Percentiles rank a stretch among this genome's conserved stretches.
phyloP scores from a whole-genome alignment of 2,888 invertebrate species.

The Tiliacea citrago region DNA sequence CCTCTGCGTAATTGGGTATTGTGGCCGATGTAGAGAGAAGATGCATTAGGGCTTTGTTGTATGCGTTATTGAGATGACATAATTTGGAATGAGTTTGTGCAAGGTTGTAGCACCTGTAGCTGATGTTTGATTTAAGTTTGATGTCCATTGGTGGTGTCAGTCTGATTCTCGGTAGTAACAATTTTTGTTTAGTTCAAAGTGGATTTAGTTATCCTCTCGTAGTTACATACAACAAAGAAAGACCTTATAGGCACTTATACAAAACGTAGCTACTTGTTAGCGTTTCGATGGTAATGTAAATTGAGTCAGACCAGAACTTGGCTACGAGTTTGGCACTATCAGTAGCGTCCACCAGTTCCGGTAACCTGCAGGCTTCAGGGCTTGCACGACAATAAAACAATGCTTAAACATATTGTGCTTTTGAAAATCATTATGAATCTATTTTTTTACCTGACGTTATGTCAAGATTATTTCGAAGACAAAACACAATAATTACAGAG shows the following conservation, averaged over 20 bases:
- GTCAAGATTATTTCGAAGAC: slow-evolving; percentile 28
- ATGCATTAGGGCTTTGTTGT: slow-evolving; percentile 47
- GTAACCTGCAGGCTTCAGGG: no score
- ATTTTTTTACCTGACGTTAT: slow-evolving; percentile 10
- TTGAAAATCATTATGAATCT: slow-evolving; percentile 9
- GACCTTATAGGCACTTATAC: background rate
- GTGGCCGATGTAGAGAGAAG: slow-evolving; percentile 31
- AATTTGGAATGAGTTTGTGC: slow-evolving; percentile 15
- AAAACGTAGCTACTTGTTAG: background rate
- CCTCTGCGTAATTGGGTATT: slow-evolving; percentile 57
- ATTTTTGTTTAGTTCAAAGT: background rate
- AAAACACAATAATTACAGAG: slow-evolving; percentile 34
- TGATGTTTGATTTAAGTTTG: slow-evolving; percentile 6
- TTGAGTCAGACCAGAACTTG: background rate
- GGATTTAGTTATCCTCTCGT: background rate
- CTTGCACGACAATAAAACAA: background rate
- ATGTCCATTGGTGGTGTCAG: background rate
- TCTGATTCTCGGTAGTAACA: background rate
- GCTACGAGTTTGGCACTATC: accelerated
- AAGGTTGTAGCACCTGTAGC: slow-evolving; percentile 8
- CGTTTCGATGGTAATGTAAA: background rate
- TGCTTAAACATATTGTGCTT: background rate
- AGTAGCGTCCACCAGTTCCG: background rate
- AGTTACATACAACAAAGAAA: background rate
- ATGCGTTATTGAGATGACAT: slow-evolving; percentile 42